Evolutionary conservation across 2,113 vertebrate genomes (phyloP), one percentile per base, ranked within the genome.

Genomic region (Polypterus bichir): DNA sequence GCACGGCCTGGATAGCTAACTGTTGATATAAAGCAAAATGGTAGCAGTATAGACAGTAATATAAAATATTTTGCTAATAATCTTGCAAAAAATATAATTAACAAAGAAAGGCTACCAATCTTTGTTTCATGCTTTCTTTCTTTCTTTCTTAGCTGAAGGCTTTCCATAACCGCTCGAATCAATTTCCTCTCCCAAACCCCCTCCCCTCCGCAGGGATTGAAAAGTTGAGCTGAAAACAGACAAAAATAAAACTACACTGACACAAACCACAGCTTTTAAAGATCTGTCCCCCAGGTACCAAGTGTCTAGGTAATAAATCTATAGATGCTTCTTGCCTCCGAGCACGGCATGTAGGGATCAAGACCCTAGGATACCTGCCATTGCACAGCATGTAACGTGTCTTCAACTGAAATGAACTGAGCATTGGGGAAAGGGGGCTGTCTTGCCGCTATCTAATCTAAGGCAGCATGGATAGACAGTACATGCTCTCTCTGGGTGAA

Each of bases 191-290:
- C 27, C 27, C 27, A 27, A 27, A 27, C 27, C 27, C 27, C 27
- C 27, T 27, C 27, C 46, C 71, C 65, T 65, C 66, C 3, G 49
- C 54, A 54, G 68, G 69, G 58, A 47, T 56, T 59, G 27, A 61
- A 61, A 57, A 66, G 58, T 64, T 61, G 62, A 65, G 48, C 57
- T 59, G 55, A n/a, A 54, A 63, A 68, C 52, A 58, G 59, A 59
- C 62, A 48, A 66, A 48, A 54, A 59, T 47, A 54, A 46, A 6
- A 46, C 49, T 64, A 44, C 11, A 59, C 60, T 62, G 9, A 51
- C 47, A 52, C 61, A 57, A 58, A 63, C 62, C 49, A 59, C 60
- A 60, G 47, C 8, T 63, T n/a, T 48, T 63, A 57, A 47, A 48
- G 54, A 55, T 54, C 56, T 5, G 56, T 55, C 62, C 8, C 27